A percentile compares a stretch with the other conserved stretches of the same genome.
Conservation (phyloP, 2,888 invertebrate genomes). For the Synanthedon myopaeformis region DNA sequence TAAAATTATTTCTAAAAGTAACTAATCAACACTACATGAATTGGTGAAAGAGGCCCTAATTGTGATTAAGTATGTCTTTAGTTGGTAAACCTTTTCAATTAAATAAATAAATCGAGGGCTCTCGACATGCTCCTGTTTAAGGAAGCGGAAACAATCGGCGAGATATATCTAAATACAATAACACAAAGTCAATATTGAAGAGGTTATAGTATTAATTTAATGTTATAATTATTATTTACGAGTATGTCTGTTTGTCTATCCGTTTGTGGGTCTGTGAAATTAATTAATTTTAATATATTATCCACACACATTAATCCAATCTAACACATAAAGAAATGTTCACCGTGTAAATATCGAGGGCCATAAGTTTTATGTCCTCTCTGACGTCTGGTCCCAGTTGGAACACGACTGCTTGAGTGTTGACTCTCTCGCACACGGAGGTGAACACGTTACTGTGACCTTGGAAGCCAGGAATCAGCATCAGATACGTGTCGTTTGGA, state of each 20-base stretch:
- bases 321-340: slow-evolving; percentile 2
- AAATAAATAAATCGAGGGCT: not conserved
- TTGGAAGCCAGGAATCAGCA: slow-evolving; percentile 40
- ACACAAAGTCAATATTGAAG: slow-evolving; percentile 2
- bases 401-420: slow-evolving; percentile 24
- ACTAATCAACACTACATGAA: no score
- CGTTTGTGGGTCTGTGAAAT: no score
- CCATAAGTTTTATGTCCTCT: slow-evolving; percentile 26
- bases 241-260: no score
- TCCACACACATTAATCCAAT: no score
- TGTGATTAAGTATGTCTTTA: no score
- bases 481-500: slow-evolving; percentile 18
- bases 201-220: slow-evolving; percentile 4
- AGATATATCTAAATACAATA: not conserved
- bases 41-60: no score
- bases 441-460: slow-evolving; percentile 27
- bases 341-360: slow-evolving; percentile 25
- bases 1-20: no score
- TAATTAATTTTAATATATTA: no score
- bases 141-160: slow-evolving; percentile 2
- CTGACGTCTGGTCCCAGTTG: slow-evolving; percentile 27
- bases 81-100: no score
- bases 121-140: not conserved
- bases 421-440: slow-evolving; percentile 23
- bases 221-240: slow-evolving; percentile 1